Evolutionary conservation across 2,113 vertebrate genomes (phyloP).

Genomic region (Tautogolabrus adspersus): DNA sequence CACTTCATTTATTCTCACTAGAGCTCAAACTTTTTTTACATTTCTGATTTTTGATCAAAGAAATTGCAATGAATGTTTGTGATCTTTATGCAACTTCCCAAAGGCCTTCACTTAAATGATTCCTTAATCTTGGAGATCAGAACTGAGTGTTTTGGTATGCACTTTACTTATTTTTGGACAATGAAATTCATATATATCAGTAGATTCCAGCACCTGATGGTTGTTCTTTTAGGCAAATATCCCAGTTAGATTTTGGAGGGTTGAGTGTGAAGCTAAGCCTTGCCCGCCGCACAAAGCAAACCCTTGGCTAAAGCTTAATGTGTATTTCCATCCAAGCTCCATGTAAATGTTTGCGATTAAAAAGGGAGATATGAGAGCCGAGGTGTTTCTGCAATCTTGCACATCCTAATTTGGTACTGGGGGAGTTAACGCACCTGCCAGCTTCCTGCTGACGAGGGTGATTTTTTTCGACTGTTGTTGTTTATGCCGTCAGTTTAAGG

Average conservation of each 20-base stretch:
- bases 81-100: neutral
- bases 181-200: slow-evolving; percentile 34
- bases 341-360: slow-evolving; percentile 82
- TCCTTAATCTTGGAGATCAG: neutral
- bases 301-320: slow-evolving; percentile 51
- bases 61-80: neutral
- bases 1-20: neutral
- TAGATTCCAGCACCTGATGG: slow-evolving; percentile 16
- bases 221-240: slow-evolving; percentile 35
- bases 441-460: slow-evolving; percentile 90
- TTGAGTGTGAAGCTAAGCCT: slow-evolving; percentile 22
- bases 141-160: slow-evolving; percentile 19
- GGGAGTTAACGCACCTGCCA: slow-evolving; percentile 95
- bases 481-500: slow-evolving; percentile 83
- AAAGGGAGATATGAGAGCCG: slow-evolving; percentile 75
- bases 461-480: slow-evolving; percentile 88
- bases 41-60: neutral
- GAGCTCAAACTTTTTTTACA: neutral
- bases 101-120: neutral
- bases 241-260: slow-evolving; percentile 22
- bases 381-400: slow-evolving; percentile 87
- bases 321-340: slow-evolving; percentile 45
- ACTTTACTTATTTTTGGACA: slow-evolving; percentile 12
- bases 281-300: slow-evolving; percentile 38
- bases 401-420: slow-evolving; percentile 89